Percentiles rank a stretch among this genome's conserved stretches.
phyloP scores from a whole-genome alignment of 2,888 invertebrate species.

The Acrobasis suavella region DNA sequence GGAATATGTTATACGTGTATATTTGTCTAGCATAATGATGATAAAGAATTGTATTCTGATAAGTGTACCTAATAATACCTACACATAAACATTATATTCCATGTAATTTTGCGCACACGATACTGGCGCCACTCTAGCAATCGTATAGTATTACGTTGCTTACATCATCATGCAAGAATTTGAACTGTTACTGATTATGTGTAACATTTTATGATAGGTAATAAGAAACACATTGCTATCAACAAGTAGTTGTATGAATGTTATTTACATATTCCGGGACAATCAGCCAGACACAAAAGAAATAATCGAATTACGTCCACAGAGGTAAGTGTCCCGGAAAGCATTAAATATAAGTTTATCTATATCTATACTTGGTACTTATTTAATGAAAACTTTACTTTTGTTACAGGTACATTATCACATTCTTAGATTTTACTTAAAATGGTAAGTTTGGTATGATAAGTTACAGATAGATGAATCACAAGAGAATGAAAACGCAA shows the following conservation, averaged over 20 bases:
- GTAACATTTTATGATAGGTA: not conserved
- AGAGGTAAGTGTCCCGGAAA: no score
- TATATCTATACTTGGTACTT: no score
- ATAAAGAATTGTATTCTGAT: not conserved
- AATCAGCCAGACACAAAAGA: no score
- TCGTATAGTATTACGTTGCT: conserved; percentile 34
- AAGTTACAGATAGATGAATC: no score
- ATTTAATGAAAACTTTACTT: not conserved
- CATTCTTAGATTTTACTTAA: not conserved
- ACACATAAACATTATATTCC: not conserved
- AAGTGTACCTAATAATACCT: not conserved
- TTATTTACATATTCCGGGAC: no score
- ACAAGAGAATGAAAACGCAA: no score
- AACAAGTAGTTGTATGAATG: not conserved
- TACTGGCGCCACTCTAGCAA: conserved; percentile 2
- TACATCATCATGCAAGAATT: conserved; percentile 21
- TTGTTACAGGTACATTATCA: not conserved
- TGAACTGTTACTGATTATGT: conserved; percentile 17
- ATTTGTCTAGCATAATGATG: no score
- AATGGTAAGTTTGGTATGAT: no score
- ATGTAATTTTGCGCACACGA: conserved; percentile 9
- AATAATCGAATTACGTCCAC: no score
- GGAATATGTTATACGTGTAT: no score
- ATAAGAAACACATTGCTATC: not conserved
- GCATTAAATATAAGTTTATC: no score